Percentiles rank a stretch among this genome's conserved stretches.
These are phyloP conservation scores for Oreochromis grahami DNA, from an alignment of 2,797 vertebrate genomes.

Conservation along the genomic window DNA sequence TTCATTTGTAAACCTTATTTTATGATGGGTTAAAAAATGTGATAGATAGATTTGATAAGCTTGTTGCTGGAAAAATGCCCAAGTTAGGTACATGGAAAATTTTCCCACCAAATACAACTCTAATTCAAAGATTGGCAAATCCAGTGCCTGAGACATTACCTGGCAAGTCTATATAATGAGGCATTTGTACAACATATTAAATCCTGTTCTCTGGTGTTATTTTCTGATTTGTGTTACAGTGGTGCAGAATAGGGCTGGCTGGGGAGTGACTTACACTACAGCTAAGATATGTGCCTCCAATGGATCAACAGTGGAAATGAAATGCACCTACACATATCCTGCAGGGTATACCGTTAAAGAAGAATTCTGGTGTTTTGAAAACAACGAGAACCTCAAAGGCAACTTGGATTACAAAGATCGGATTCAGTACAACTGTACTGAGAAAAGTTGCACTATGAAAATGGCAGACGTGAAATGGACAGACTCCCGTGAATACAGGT, in stretches of 20 bases:
- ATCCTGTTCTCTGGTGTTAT: background rate
- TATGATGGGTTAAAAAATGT: background rate
- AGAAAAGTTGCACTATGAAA: background rate
- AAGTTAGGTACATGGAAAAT: background rate
- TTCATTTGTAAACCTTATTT: background rate
- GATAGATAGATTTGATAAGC: background rate
- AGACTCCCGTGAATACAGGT: background rate
- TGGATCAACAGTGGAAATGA: constrained; percentile 4
- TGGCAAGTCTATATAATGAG: background rate
- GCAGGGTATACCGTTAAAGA: fast-evolving
- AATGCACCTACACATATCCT: background rate
- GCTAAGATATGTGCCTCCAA: background rate
- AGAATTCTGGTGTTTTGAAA: fast-evolving
- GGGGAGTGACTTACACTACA: background rate
- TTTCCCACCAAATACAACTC: background rate
- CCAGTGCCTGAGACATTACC: fast-evolving
- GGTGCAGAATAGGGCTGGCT: background rate
- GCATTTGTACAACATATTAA: background rate
- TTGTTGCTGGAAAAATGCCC: background rate
- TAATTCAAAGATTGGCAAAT: background rate
- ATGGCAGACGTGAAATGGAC: background rate
- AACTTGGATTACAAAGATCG: background rate
- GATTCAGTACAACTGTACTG: background rate
- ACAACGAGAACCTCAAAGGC: fast-evolving
- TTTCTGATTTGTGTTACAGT: constrained; percentile 10